Evolutionary conservation across 1,140 invertebrate genomes (phyloP).

Genomic region (Dendroctonus valens): DNA sequence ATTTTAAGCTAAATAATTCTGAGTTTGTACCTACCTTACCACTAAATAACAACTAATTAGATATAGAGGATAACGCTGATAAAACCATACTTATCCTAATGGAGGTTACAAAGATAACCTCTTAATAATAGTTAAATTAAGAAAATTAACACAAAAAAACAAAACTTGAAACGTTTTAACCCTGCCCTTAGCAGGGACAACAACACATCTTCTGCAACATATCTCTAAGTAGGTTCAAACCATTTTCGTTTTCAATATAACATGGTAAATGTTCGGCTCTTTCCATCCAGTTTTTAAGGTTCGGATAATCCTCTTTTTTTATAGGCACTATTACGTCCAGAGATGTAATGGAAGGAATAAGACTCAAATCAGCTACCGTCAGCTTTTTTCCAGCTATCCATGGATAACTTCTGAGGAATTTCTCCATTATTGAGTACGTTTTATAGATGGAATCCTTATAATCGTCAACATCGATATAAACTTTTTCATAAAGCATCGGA

Average conservation of each 20-base stretch:
- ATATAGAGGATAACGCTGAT: neutral
- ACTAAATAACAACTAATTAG: too few species aligned
- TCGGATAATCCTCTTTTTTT: conserved; percentile 36
- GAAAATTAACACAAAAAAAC: neutral
- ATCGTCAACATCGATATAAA: conserved; percentile 19
- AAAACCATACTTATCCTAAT: neutral
- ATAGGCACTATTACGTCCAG: conserved; percentile 46
- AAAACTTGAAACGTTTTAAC: neutral
- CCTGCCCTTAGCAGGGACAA: conserved; percentile 27
- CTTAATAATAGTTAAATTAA: neutral
- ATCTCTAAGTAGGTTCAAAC: conserved; percentile 28
- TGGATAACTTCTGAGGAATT: conserved; percentile 24
- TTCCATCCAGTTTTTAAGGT: conserved; percentile 38
- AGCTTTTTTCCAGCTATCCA: conserved; percentile 48
- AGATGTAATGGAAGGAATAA: conserved; percentile 42
- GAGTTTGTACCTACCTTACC: too few species aligned
- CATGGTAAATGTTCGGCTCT: conserved; percentile 38
- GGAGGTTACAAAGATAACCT: neutral
- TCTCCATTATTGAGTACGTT: conserved; percentile 31
- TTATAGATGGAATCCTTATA: conserved; percentile 27
- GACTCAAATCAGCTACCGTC: conserved; percentile 55
- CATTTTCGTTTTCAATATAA: conserved; percentile 35
- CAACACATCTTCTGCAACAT: conserved; percentile 28
- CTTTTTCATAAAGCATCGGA: conserved; percentile 26
- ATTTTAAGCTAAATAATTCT: too few species aligned